Base-by-base conservation (phyloP, 2,113 vertebrate genomes). In the Gobiocypris rarus region DNA sequence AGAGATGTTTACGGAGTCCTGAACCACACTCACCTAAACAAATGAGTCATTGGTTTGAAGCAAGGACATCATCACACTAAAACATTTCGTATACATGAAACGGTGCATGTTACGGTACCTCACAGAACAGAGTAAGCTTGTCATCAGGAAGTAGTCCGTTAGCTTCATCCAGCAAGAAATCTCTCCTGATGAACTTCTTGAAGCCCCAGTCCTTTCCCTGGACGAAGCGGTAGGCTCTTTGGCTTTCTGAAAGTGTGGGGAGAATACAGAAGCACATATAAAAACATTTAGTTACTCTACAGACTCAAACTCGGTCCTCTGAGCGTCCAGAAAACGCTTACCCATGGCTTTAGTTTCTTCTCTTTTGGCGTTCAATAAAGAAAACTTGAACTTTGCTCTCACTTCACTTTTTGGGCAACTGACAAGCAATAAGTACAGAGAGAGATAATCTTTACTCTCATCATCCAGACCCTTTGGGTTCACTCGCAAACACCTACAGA, bases 261-360 rank as follows among this genome's bases (percentile, higher is more conserved):
- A 86, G 2, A 84, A 22, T 81, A 63, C 6, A 78, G 48, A 88
- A 76, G 41, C 5, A 17, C 5, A 52, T 5, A 54, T 22, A 6
- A 58, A 65, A 31, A 19, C 65, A 10, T 69, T 38, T 54, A 17
- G 17, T 34, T 56, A 22, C n/a, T 24, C 45, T 24, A 52, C 43
- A 48, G 5, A 28, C 9, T 14, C 38, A 48, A 65, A 31, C 1
- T 22, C 43, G 34, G 13, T 11, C 14, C 11, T 43, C 11, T 11
- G 50, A 56, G 56, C 24, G 5, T 71, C 34, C 28, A 52, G n/a
- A 63, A 86, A 88, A 78, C 9, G 86, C 92, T 88, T 91, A 98
- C 97, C 97, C 97, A 99, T 99, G 80, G 98, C 97, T 95, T 99
- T 99, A 87, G 98, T 99, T 95, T 99, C 97, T 92, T 98, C 97